Base-by-base conservation (phyloP, 2,797 vertebrate genomes). In the Sciurus carolinensis region DNA sequence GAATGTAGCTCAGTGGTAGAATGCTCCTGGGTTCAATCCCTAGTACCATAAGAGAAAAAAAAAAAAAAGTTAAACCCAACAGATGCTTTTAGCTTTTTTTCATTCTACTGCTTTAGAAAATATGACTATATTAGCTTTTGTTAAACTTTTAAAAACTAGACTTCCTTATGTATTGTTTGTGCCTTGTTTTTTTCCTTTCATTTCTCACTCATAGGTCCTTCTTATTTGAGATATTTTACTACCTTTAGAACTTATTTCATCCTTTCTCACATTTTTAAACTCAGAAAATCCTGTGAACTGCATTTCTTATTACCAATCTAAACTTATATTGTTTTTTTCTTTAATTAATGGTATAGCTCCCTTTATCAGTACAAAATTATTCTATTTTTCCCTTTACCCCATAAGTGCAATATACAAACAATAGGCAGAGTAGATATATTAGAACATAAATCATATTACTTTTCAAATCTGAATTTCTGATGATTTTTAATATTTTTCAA, bases 181-280 rank as follows among this genome's bases (percentile, higher is more conserved):
- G 87, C 5, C n/a, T 80, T 47, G 22, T 80, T 95, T 54, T 3
- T 30, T 69, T 12, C 59, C 59, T 91, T 89, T 47, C 13, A 30
- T 90, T 84, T 97, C 30, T 84, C 66, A 72, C 4, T 47, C 28
- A 72, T 14, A 72, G 28, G 4, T 90, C 36, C 30, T 90, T 96
- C 26, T 67, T 92, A 39, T 87, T 91, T 11, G 20, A 91, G 28
- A 76, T 57, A 54, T 92, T 92, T 90, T 15, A 71, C 76, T 82
- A 73, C 69, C 30, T 87, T 96, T 95, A 95, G 52, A 36, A 47
- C 54, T 12, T 76, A 62, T 77, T 91, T 93, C 71, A 82, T 87
- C 42, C 11, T 73, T 95, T 88, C 33, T 92, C 7, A 79, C 0
- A 47, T n/a, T 76, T 13, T 85, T 26, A 87, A 67, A 83, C 36